phyloP scores from a whole-genome alignment of 30 jellyfish, hydroid and myxozoan species.

The Chrysaora quinquecirrha region DNA sequence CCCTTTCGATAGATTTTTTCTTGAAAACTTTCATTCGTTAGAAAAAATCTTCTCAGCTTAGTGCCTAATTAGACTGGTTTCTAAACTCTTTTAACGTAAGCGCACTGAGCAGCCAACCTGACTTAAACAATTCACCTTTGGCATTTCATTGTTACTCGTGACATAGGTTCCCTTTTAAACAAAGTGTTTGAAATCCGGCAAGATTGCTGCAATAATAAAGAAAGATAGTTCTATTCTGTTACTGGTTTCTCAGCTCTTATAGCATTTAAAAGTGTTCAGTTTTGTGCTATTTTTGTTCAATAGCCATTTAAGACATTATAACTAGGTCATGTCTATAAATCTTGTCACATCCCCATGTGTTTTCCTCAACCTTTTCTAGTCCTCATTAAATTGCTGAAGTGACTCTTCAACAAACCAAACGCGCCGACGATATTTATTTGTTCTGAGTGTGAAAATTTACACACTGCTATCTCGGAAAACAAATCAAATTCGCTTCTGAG shows the following conservation, averaged over 20 bases:
- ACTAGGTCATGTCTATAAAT: constrained; percentile 35
- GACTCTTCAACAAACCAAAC: background rate
- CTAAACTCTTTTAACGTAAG: background rate
- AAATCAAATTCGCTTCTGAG: too few species aligned
- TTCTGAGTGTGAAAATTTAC: background rate
- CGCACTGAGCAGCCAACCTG: background rate
- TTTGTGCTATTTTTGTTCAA: background rate
- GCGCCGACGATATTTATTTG: constrained; percentile 3
- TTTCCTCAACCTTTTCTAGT: background rate
- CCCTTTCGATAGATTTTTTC: too few species aligned
- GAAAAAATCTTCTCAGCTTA: background rate
- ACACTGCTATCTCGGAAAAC: background rate
- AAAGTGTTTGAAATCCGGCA: background rate
- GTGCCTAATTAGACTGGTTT: background rate
- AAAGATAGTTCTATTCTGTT: background rate
- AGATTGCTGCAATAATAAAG: background rate
- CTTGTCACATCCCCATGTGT: constrained; percentile 13
- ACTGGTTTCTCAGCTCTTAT: constrained; percentile 9
- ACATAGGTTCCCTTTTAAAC: background rate
- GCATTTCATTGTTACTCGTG: background rate
- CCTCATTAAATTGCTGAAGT: background rate
- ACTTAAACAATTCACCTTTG: background rate
- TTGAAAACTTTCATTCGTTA: background rate
- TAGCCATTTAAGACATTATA: background rate
- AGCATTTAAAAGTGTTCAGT: background rate